These are phyloP conservation scores for Tiliacea citrago DNA, from an alignment of 2,888 invertebrate genomes.

Conservation along the genomic window DNA sequence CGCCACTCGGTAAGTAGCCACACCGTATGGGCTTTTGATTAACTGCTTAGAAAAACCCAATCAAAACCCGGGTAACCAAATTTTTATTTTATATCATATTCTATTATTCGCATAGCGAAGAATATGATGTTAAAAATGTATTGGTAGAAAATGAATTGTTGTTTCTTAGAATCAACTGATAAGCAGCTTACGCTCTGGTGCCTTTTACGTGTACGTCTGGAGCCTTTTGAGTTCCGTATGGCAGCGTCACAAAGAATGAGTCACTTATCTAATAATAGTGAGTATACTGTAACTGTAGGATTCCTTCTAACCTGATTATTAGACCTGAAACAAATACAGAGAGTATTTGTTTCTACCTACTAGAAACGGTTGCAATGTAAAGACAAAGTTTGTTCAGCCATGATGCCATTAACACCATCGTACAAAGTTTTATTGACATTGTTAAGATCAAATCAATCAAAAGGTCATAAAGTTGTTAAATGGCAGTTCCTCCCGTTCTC, in stretches of 20 bases:
- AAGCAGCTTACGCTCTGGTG: neutral
- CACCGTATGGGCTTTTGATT: too few species aligned
- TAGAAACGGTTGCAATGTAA: constrained; percentile 4
- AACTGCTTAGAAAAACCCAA: too few species aligned
- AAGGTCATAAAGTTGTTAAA: constrained; percentile 45
- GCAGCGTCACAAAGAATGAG: neutral
- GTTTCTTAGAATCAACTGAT: neutral
- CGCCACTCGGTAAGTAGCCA: too few species aligned
- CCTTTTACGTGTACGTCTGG: too few species aligned
- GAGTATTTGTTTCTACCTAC: constrained; percentile 4
- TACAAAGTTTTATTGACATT: constrained; percentile 59
- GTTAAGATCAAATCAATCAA: constrained; percentile 52
- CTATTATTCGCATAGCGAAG: too few species aligned
- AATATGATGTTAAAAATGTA: too few species aligned
- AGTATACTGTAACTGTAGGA: neutral
- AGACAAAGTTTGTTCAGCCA: constrained; percentile 30
- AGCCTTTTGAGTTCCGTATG: neutral
- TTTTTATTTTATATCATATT: too few species aligned
- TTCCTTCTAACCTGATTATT: neutral
- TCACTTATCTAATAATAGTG: neutral
- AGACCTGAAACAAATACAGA: too few species aligned
- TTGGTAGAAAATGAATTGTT: neutral
- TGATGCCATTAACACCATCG: constrained; percentile 25
- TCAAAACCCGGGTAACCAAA: too few species aligned
- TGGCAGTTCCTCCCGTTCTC: constrained; percentile 6